Base-by-base conservation (phyloP, 23 tunicate species). In the Ascidia mentula region DNA sequence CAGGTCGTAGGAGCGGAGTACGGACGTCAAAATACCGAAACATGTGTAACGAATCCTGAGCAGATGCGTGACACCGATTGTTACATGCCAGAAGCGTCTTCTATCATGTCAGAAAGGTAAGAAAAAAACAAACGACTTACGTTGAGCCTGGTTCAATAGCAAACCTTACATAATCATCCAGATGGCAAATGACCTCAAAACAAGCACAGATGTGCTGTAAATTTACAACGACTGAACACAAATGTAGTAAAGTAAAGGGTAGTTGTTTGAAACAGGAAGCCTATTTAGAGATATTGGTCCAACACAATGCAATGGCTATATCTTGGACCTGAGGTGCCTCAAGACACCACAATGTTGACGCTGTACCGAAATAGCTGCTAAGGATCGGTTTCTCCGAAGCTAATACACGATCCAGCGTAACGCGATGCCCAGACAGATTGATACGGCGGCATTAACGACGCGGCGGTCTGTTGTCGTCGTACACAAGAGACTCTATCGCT, bases 1-100 rank as follows among this genome's bases (percentile, higher is more conserved):
- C 0, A 90, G 96, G 84, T 90, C 32, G 86, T 85, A 24, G 46
- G 81, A 17, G 96, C 96, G 6, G 77, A 80, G 59, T 90, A 90
- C 79, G 96, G 96, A 1, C 87, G 96, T 31, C 80, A 69, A 42
- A 90, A 80, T 79, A 36, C 86, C 1, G 85, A 79, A 26, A 90
- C 96, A 33, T 90, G 96, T 74, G 88, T 38, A 74, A 77, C 89
- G 15, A 30, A 65, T 0, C 74, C 88, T 17, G 83, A 77, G 15
- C 70, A 76, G 60, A 80, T 79, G 82, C 31, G 42, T 24, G 70
- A 90, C 78, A 69, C 74, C 0, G 78, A 76, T 20, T 90, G 96
- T 74, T 75, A 34, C 22, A 40, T 85, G 53, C 89, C 83, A 30
- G 86, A 75, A 13, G 96, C 96, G 4, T 42, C 35, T 6, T 79